phyloP scores from a whole-genome alignment of 2,888 invertebrate genomes.

The Acanthacorydalis orientalis region DNA sequence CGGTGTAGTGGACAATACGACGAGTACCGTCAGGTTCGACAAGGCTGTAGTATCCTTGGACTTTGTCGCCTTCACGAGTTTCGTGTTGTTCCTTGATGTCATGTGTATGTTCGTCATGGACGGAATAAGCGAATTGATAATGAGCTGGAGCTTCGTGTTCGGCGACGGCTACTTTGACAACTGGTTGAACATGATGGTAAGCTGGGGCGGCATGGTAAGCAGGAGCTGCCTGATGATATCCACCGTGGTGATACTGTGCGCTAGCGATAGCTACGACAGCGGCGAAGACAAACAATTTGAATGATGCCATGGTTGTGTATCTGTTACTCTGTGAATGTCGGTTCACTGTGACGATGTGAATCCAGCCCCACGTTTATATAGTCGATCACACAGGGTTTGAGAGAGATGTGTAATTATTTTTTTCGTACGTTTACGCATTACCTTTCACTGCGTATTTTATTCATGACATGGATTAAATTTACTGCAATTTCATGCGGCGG shows the following conservation, averaged over 20 bases:
- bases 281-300: neutral
- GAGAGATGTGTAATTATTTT: too few species aligned
- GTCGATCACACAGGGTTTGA: too few species aligned
- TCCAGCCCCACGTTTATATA: too few species aligned
- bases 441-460: too few species aligned
- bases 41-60: neutral
- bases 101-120: neutral
- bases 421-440: too few species aligned
- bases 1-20: constrained; percentile 2
- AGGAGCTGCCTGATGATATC: neutral
- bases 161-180: too few species aligned
- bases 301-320: too few species aligned
- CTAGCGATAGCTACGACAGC: neutral
- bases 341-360: too few species aligned
- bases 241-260: neutral
- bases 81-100: constrained; percentile 1
- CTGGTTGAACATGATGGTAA: too few species aligned
- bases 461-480: too few species aligned
- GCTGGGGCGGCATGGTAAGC: neutral
- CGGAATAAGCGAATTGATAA: neutral
- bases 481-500: too few species aligned
- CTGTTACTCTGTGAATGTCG: too few species aligned
- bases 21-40: neutral
- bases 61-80: neutral
- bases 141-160: constrained; percentile 1